These are phyloP conservation scores for Dolichomitus sp. DNA, from an alignment of 2,888 invertebrate genomes.

Conservation along the genomic window DNA sequence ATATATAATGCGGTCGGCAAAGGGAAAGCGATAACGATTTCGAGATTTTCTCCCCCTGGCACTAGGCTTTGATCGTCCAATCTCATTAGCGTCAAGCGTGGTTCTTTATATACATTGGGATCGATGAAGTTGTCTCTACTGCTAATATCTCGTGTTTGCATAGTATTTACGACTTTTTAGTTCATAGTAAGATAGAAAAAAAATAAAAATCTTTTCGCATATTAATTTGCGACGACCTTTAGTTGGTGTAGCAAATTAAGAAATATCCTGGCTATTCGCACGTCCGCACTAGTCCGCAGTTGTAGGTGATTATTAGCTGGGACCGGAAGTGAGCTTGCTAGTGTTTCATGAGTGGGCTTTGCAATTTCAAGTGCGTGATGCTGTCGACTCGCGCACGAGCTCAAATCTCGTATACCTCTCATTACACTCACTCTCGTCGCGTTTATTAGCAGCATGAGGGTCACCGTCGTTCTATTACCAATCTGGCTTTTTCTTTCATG, in stretches of 20 bases:
- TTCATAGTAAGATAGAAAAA: conserved; percentile 8
- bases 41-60: conserved; percentile 29
- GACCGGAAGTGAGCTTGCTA: conserved; percentile 15
- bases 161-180: conserved; percentile 30
- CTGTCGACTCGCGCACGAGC: conserved; percentile 29
- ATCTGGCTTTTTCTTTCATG: conserved; percentile 18
- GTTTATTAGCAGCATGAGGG: conserved; percentile 58
- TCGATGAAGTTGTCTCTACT: conserved; percentile 70
- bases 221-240: not conserved
- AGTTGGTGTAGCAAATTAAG: not conserved
- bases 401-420: conserved; percentile 43
- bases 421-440: conserved; percentile 45
- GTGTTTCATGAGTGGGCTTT: conserved; percentile 8
- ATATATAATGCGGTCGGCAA: not conserved
- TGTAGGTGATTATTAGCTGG: conserved; percentile 45
- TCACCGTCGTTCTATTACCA: not conserved
- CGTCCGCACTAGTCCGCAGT: not conserved
- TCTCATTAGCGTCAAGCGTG: conserved; percentile 78
- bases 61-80: conserved; percentile 47
- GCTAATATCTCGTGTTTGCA: conserved; percentile 44
- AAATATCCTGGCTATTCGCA: not conserved
- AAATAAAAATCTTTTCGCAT: not conserved
- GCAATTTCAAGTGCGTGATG: conserved; percentile 41
- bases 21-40: conserved; percentile 41
- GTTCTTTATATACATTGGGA: conserved; percentile 69